A percentile compares a stretch with the other conserved stretches of the same genome.
Conservation (phyloP, 2,888 invertebrate species). For the Lathronympha strigana region DNA sequence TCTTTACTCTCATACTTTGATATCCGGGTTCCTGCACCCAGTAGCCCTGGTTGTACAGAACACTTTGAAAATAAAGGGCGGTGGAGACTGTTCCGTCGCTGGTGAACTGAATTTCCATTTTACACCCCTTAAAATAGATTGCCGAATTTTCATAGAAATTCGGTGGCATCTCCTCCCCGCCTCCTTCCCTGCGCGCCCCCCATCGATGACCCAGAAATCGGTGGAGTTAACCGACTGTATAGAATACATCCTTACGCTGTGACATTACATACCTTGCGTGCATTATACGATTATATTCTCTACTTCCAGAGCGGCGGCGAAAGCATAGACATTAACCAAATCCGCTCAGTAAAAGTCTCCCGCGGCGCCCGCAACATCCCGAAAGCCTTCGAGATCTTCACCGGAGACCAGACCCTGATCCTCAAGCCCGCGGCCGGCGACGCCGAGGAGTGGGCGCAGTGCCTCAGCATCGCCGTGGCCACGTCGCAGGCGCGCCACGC, state of each 20-base stretch:
- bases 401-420: constrained; percentile 95
- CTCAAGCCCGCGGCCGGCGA: constrained; percentile 97
- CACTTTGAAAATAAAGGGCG: constrained; percentile 95
- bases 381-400: constrained; percentile 98
- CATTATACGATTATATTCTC: neutral
- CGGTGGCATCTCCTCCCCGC: too few relatives aligned
- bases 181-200: constrained; percentile 94
- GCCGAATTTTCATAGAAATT: too few relatives aligned
- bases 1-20: neutral
- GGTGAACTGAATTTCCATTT: constrained; percentile 95
- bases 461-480: constrained; percentile 96
- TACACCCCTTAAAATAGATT: too few relatives aligned
- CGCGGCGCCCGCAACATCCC: constrained; percentile 96
- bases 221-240: too few relatives aligned
- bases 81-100: constrained; percentile 95
- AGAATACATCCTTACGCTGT: too few relatives aligned
- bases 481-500: constrained; percentile 89
- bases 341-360: constrained; percentile 97
- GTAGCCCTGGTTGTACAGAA: constrained; percentile 91
- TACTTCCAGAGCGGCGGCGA: constrained; percentile 90
- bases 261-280: too few relatives aligned
- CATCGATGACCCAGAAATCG: constrained; percentile 87
- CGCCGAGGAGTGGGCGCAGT: constrained; percentile 98
- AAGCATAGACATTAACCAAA: constrained; percentile 96
- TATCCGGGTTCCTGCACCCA: neutral